These are phyloP conservation scores for Antedon mediterranea DNA, from an alignment of 53 echinoderm and acorn worm species.

Conservation along the genomic window DNA sequence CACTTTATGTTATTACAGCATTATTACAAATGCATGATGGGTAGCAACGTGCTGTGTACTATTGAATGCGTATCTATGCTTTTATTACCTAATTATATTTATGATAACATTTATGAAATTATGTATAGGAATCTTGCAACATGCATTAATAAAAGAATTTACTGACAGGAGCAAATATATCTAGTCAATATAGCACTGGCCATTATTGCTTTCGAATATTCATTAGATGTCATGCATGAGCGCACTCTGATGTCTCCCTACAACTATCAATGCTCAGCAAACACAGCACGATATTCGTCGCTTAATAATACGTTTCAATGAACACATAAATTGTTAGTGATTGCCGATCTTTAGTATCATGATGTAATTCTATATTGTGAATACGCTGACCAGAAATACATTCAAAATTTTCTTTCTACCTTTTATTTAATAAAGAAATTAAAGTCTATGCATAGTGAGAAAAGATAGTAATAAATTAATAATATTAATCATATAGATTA, in stretches of 20 bases:
- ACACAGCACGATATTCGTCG: background rate
- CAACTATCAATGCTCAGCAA: background rate
- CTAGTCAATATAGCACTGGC: background rate
- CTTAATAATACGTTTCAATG: background rate
- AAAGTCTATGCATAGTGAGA: too few species aligned
- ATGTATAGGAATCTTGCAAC: background rate
- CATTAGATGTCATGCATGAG: background rate
- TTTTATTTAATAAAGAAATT: background rate
- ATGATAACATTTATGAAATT: background rate
- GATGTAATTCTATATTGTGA: background rate
- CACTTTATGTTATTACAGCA: too few species aligned
- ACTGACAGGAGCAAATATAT: background rate
- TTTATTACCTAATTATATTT: background rate
- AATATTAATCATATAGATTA: too few species aligned
- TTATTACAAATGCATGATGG: too few species aligned
- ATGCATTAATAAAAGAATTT: background rate
- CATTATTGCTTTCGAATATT: slow-evolving; percentile 1
- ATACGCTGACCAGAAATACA: too few species aligned
- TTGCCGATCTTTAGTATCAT: background rate
- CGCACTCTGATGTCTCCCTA: background rate
- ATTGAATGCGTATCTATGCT: background rate
- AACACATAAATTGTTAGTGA: background rate
- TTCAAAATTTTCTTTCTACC: too few species aligned
- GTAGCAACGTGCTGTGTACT: background rate
- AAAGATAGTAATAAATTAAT: too few species aligned